These are phyloP conservation scores for Amblyornis subalaris DNA, from an alignment of 2,113 vertebrate genomes.

Conservation along the genomic window DNA sequence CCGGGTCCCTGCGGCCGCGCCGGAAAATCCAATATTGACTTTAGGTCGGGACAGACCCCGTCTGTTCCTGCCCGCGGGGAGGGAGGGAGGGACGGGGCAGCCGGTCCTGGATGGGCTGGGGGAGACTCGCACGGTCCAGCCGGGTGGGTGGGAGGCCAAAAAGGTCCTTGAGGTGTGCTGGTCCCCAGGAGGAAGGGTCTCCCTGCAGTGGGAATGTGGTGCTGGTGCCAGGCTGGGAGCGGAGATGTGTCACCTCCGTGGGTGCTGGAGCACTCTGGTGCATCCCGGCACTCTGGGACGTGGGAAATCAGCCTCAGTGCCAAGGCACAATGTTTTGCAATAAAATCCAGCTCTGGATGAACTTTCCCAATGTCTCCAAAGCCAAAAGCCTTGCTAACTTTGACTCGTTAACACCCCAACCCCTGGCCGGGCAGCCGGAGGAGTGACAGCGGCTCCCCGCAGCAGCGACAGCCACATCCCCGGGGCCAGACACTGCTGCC, in stretches of 20 bases:
- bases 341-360: background rate
- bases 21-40: constrained; percentile 64
- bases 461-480: background rate
- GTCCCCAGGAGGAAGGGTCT: background rate
- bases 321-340: background rate
- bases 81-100: background rate
- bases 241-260: accelerated
- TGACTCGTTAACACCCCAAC: background rate
- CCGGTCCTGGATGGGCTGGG: background rate
- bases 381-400: background rate
- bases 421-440: accelerated
- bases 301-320: background rate
- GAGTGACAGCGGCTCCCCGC: accelerated
- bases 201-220: accelerated
- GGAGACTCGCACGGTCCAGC: accelerated
- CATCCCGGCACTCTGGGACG: accelerated
- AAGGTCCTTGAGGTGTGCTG: background rate
- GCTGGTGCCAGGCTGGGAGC: background rate
- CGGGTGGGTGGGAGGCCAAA: accelerated
- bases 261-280: background rate
- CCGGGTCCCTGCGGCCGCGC: constrained; percentile 8
- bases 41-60: constrained; percentile 31
- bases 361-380: accelerated
- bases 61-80: constrained; percentile 8
- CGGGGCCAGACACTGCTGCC: background rate